Evolutionary conservation across 1,140 invertebrate species (phyloP), one percentile per base, ranked within the genome.

Genomic region (Atta texana): DNA sequence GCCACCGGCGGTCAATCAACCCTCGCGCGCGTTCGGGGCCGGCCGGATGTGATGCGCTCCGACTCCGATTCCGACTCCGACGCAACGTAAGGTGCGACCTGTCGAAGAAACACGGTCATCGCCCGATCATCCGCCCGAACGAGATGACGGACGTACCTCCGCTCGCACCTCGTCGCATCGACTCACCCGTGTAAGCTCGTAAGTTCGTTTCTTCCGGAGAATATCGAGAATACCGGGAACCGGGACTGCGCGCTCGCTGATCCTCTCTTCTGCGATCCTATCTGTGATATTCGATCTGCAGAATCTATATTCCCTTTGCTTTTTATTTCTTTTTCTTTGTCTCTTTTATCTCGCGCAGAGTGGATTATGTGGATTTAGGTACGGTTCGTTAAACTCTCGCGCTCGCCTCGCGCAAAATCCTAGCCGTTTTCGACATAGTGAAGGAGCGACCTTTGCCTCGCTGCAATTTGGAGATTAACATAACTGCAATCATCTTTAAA

Each of bases 1-100:
- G 80, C 80, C 80, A 84, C 93, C 92, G 92, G 92, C 91, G 94
- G 93, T 95, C 94, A 95, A 78, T 95, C 94, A 95, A 94, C 94
- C 89, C 92, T 88, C 88, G 86, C 87, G 88, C 87, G 88, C 87
- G 88, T 72, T 87, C 89, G 93, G 94, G 93, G 94, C 94, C 93
- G 92, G 93, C 91, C 91, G 93, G 90, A 91, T 90, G 91, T 89
- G 91, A 84, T 90, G 88, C 88, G 71, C 88, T 85, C 61, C 80
- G 44, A 44, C 31, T 39, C 6, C 34, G 31, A 31, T 5, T 31
- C 31, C 31, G 34, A 34, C 34, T 34, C 34, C 80, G 44, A 44
- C 49, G 80, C 53, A 89, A 71, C 84, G 92, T 91, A 92, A 24
- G 88, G 80, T 28, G 51, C 88, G 51, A 61, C 68, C 68, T 59